A percentile compares a stretch with the other conserved stretches of the same genome.
Evolutionary conservation across 2,888 invertebrate species (phyloP).

Genomic region (Bruchidius siliquastri): DNA sequence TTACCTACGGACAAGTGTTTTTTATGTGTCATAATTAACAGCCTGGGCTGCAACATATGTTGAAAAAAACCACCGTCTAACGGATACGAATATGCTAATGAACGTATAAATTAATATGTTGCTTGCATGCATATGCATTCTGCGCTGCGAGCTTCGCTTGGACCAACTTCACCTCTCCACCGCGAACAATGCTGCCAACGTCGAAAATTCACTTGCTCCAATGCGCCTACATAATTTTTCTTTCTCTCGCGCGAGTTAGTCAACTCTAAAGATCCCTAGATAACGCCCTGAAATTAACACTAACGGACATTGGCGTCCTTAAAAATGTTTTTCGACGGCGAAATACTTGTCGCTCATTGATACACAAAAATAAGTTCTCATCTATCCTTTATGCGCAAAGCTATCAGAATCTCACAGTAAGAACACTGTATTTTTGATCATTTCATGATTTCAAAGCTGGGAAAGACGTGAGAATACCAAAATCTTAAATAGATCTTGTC

Average conservation of each 20-base stretch:
- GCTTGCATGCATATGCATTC: slow-evolving; percentile 51
- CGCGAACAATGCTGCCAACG: slow-evolving; percentile 40
- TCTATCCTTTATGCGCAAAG: too few relatives aligned
- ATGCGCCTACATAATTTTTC: slow-evolving; percentile 47
- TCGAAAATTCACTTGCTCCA: slow-evolving; percentile 36
- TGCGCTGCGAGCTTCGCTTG: slow-evolving; percentile 14
- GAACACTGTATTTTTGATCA: too few relatives aligned
- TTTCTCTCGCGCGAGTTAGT: slow-evolving; percentile 50
- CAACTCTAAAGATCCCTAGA: slow-evolving; percentile 51
- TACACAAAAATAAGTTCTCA: too few relatives aligned
- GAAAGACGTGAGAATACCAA: too few relatives aligned
- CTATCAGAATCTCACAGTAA: too few relatives aligned
- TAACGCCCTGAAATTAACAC: slow-evolving; percentile 50
- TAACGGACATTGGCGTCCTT: slow-evolving; percentile 18
- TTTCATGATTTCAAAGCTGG: too few relatives aligned
- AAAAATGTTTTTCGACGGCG: neutral
- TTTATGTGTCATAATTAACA: slow-evolving; percentile 46
- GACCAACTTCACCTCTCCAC: slow-evolving; percentile 30
- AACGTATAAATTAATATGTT: slow-evolving; percentile 51
- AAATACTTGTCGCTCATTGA: too few relatives aligned
- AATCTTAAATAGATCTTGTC: too few relatives aligned
- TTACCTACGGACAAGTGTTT: slow-evolving; percentile 28
- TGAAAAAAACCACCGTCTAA: slow-evolving; percentile 45
- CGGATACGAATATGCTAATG: slow-evolving; percentile 52
- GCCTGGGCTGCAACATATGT: slow-evolving; percentile 45